These are phyloP conservation scores for Drosophila percnosoma DNA, from an alignment of 2,888 invertebrate species.

Conservation along the genomic window DNA sequence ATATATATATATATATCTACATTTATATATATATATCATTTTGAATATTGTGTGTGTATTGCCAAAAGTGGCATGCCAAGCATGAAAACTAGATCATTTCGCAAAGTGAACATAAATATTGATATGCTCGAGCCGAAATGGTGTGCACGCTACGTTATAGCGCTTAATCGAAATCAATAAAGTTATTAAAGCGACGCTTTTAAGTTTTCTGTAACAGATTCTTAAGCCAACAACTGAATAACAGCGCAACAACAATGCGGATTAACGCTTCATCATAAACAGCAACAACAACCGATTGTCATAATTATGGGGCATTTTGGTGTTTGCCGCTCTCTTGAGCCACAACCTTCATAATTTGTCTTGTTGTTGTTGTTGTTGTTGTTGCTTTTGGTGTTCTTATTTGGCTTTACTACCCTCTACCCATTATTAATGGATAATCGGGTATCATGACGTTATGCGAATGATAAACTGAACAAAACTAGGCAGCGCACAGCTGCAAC, in stretches of 20 bases:
- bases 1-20: not conserved
- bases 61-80: not conserved
- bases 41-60: not conserved
- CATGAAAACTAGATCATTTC: not conserved
- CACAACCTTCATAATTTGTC: conserved; percentile 22
- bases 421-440: not conserved
- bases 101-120: not conserved
- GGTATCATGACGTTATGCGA: not conserved
- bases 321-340: conserved; percentile 68
- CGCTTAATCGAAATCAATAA: conserved; percentile 80
- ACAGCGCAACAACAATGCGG: conserved; percentile 70
- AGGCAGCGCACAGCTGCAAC: too few species aligned
- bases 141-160: conserved; percentile 64
- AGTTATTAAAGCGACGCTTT: conserved; percentile 79
- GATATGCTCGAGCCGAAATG: conserved; percentile 24
- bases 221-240: conserved; percentile 72
- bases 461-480: too few species aligned
- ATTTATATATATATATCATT: not conserved
- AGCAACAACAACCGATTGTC: conserved; percentile 68
- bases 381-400: not conserved
- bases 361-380: not conserved
- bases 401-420: not conserved
- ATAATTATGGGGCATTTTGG: conserved; percentile 78
- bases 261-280: conserved; percentile 77
- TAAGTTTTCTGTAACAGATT: conserved; percentile 80